Percentiles rank a stretch among this genome's conserved stretches.
These are phyloP conservation scores for Ruditapes philippinarum DNA, from an alignment of 1,140 invertebrate genomes.

Conservation along the genomic window DNA sequence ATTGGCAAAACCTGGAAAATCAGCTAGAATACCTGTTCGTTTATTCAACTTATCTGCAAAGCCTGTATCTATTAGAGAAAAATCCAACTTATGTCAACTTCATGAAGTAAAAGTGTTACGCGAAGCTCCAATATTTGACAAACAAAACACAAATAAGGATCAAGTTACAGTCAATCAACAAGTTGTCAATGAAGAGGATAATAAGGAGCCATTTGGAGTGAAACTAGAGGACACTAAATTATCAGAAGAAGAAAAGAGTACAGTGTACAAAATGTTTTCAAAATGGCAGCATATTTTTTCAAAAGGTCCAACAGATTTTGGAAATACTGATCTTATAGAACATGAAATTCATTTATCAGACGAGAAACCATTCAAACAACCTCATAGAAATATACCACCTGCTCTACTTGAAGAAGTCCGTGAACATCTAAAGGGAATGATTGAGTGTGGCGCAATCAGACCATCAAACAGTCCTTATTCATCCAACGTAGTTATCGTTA, in stretches of 20 bases:
- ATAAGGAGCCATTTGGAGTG: neutral
- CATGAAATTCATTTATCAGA: neutral
- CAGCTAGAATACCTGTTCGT: conserved; percentile 21
- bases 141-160: too few species aligned
- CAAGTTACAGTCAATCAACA: neutral
- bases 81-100: neutral
- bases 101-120: conserved; percentile 21
- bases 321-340: conserved; percentile 2
- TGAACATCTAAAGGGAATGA: conserved; percentile 33
- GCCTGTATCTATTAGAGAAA: neutral
- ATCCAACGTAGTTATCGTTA: too few species aligned
- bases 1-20: too few species aligned
- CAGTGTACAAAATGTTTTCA: too few species aligned
- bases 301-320: neutral
- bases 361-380: neutral
- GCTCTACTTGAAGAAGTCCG: conserved; percentile 18
- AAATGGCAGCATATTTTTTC: conserved; percentile 12
- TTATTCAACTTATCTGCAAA: conserved; percentile 18
- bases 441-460: conserved; percentile 17
- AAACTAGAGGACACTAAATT: too few species aligned
- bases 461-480: conserved; percentile 11
- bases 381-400: too few species aligned
- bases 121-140: neutral
- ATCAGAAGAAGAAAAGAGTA: too few species aligned
- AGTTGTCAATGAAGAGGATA: neutral